Evolutionary conservation across 64 coral and sea anemone species (phyloP).

Genomic region (Montipora efflorescens): DNA sequence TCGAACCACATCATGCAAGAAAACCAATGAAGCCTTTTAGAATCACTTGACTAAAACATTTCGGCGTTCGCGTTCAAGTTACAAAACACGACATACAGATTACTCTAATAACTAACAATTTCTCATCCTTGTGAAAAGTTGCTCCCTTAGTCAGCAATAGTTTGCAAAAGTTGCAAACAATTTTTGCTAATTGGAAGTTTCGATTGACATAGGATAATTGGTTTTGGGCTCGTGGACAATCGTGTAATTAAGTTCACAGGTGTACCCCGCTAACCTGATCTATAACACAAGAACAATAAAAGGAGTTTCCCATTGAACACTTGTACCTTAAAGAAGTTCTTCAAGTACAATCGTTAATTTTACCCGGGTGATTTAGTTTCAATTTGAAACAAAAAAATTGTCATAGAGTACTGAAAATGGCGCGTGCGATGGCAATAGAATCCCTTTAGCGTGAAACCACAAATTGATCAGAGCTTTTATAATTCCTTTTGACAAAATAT

Average conservation of each 20-base stretch:
- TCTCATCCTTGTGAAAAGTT: not conserved
- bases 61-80: not conserved
- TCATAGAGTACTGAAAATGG: not conserved
- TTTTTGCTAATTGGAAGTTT: not conserved
- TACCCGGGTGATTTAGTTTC: not conserved
- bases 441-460: not conserved
- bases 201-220: not conserved
- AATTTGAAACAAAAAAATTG: not conserved
- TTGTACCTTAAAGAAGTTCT: too few relatives aligned
- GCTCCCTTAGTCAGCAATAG: not conserved
- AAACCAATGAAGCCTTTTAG: not conserved
- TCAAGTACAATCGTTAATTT: not conserved
- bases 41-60: not conserved
- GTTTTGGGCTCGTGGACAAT: constrained; percentile 23
- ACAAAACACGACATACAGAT: not conserved
- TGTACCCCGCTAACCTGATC: not conserved
- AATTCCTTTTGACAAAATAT: too few relatives aligned
- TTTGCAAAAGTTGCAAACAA: not conserved
- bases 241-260: not conserved
- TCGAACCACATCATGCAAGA: not conserved
- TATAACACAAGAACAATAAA: constrained; percentile 27
- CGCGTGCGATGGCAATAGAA: not conserved
- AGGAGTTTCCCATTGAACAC: not conserved
- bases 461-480: not conserved
- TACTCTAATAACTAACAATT: not conserved